Evolutionary conservation across 2,797 vertebrate species (phyloP).

Genomic region (Alcedo atthis): DNA sequence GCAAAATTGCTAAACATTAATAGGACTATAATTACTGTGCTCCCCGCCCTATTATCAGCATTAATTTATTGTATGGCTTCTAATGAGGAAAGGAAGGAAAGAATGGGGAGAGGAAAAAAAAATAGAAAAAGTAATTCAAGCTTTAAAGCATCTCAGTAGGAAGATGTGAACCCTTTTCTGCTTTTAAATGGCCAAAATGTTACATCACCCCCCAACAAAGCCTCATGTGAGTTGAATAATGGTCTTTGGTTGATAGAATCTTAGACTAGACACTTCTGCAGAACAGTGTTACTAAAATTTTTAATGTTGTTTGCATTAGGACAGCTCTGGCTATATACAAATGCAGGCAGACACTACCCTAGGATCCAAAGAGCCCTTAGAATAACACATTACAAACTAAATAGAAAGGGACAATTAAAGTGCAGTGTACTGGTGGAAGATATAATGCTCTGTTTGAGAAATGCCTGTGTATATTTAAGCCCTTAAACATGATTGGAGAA

Average conservation of each 20-base stretch:
- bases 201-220: neutral
- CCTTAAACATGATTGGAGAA: neutral
- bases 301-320: neutral
- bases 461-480: neutral
- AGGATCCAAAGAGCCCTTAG: neutral
- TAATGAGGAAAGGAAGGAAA: neutral
- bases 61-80: neutral
- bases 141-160: neutral
- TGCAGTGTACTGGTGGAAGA: neutral
- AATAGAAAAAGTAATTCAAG: neutral
- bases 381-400: neutral
- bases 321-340: neutral
- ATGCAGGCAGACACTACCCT: neutral
- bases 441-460: neutral
- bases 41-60: neutral
- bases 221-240: neutral
- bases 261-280: neutral
- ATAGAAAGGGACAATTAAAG: neutral
- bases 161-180: neutral
- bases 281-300: neutral
- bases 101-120: neutral
- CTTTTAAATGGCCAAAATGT: neutral
- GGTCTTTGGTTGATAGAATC: neutral
- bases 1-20: neutral
- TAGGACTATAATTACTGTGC: neutral